Evolutionary conservation across 2,888 invertebrate species (phyloP), one percentile per base, ranked within the genome.

Genomic region (Lithophane ornitopus): DNA sequence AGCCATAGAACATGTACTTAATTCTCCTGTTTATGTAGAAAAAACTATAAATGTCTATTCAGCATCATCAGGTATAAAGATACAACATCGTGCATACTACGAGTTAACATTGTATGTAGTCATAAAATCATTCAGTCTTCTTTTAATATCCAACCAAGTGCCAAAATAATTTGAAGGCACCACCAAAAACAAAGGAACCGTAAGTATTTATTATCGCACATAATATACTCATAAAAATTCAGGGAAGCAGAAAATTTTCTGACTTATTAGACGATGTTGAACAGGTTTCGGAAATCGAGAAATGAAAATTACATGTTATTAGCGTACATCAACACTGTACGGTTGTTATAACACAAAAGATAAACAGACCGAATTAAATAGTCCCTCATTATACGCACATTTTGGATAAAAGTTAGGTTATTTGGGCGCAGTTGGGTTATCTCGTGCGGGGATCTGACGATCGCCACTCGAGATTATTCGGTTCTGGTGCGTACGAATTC

Each of bases 241-340:
- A 94, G 90, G 93, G 91, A 91, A 91, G 92, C 92, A 90, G 90
- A 93, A 94, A 92, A 93, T 92, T 91, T 87, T 92, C 90, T 89
- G 90, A 91, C 90, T 89, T 94, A 94, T 95, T 95, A 94, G 94
- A 90, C 91, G 91, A 91, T 91, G 93, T 93, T 93, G 94, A 94
- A 94, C 94, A 94, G 87, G 93, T 92, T 94, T 95, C 93, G 94
- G 94, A 95, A 94, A 95, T 94, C 94, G 93, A 92, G 93, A 93
- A 94, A 94, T 91, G 91, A 88, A 95, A 96, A 96, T 96, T 94
- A 95, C 90, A 95, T 95, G 93, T 95, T 95, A 96, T 96, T 96
- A 96, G 88, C 89, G 93, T 91, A 94, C 95, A 95, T 95, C 96
- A 95, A 95, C 96, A 96, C 94, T 92, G 91, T 91, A 90, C 91